Evolutionary conservation across 2,888 invertebrate species (phyloP), one percentile per base, ranked within the genome.

Genomic region (Diploptera punctata): DNA sequence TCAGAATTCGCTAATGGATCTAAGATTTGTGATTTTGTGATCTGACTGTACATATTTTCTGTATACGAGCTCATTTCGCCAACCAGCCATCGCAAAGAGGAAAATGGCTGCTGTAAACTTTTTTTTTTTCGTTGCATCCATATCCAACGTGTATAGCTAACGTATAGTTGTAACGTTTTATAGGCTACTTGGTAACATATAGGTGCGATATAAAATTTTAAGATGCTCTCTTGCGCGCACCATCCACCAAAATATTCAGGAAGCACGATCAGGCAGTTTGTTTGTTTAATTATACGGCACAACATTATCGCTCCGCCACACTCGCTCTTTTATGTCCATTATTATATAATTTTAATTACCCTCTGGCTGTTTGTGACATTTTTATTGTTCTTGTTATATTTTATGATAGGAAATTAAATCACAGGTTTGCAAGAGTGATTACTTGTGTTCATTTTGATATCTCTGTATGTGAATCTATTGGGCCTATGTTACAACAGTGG

Each of bases 61-160:
- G 52, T 2, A 5, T 49, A 61, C 61, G 43, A 43, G 4, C 60
- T 43, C 62, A 62, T 62, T 43, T 38, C 19, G 21, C 24, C 62
- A 62, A 18, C 49, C 49, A 49, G 19, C 19, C 24, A 52, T 52
- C 24, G 24, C 9, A 62, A 43, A 31, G 24, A 43, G 62, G 38
- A 62, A 62, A 43, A 62, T 62, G 62, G 43, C 43, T 19, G 62
- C 43, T 9, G 16, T 62, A 62, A 62, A 38, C n/a, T 16, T 57
- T 4, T 26, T 43, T 38, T 38, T 24, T 43, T 13, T 24, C 62
- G 13, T 21, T 13, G 2, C 10, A 52, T 52, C 52, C 24, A 52
- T 0, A 19, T 52, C 9, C 21, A 52, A 24, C 52, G 4, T 52
- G 21, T 52, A 18, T 52, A n/a, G n/a, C n/a, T n/a, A n/a, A 52